These are phyloP conservation scores for Botia almorhae DNA, from an alignment of 2,797 vertebrate genomes.

Conservation along the genomic window DNA sequence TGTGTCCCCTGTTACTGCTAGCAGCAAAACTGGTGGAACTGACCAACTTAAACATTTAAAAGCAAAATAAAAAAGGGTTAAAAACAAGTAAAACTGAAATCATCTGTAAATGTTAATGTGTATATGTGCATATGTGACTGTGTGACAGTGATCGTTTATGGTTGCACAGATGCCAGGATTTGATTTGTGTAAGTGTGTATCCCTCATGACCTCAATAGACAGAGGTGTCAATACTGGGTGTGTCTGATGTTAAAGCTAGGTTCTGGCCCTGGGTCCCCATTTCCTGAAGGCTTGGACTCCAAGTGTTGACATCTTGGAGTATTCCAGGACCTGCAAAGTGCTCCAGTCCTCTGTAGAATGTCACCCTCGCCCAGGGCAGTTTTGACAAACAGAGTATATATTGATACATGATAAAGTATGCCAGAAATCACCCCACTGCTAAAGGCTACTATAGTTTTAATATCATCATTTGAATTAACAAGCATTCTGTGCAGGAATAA, in stretches of 20 bases:
- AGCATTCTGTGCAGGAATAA: constrained; percentile 99
- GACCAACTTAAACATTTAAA: not conserved
- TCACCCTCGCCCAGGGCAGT: constrained; percentile 99
- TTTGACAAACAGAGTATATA: constrained; percentile 99
- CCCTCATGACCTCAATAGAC: constrained; percentile 73
- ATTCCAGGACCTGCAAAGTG: constrained; percentile 94
- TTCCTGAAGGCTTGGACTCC: constrained; percentile 96
- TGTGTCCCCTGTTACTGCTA: too few species aligned
- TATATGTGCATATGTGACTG: not conserved
- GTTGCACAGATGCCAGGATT: constrained; percentile 68
- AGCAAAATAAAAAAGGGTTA: not conserved
- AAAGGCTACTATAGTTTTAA: constrained; percentile 99
- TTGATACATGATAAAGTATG: constrained; percentile 99
- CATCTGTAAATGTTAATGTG: constrained; percentile 7
- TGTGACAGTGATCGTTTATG: constrained; percentile 23
- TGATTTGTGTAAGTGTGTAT: constrained; percentile 70
- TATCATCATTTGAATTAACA: constrained; percentile 99
- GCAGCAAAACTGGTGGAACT: not conserved
- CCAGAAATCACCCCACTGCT: constrained; percentile 99
- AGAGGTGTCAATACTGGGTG: constrained; percentile 32
- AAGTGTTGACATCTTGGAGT: constrained; percentile 98
- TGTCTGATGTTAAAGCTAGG: constrained; percentile 75
- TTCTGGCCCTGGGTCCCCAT: constrained; percentile 79
- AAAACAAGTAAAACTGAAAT: not conserved
- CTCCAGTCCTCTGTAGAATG: constrained; percentile 91